phyloP scores from a whole-genome alignment of 2,797 vertebrate species.

The Hirundo rustica region DNA sequence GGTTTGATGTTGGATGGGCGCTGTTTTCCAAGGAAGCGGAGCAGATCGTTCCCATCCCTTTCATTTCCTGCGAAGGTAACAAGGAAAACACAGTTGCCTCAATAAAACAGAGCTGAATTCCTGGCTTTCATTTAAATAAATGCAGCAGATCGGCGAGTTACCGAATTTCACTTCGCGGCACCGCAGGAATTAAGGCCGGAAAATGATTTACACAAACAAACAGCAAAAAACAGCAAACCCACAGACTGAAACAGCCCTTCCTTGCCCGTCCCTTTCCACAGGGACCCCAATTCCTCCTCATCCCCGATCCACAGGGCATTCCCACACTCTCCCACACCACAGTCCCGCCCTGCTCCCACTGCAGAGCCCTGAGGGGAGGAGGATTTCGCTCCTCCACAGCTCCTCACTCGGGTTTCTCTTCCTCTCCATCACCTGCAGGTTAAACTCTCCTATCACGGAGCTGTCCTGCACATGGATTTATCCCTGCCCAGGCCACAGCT shows the following conservation, averaged over 20 bases:
- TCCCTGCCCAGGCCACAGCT: neutral
- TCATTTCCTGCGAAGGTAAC: neutral
- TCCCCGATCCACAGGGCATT: accelerated
- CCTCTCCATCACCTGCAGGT: neutral
- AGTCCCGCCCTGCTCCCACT: neutral
- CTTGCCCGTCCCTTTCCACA: accelerated
- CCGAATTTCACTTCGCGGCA: neutral
- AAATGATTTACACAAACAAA: accelerated
- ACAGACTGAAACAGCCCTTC: neutral
- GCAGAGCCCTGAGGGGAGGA: too few species aligned
- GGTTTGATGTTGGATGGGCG: neutral
- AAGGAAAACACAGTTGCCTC: neutral
- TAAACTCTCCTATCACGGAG: too few species aligned
- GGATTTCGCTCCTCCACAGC: neutral
- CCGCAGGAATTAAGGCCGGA: neutral
- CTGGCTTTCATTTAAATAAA: neutral
- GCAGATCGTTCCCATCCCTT: neutral
- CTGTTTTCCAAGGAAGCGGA: neutral
- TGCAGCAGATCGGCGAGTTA: neutral
- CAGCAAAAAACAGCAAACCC: too few species aligned
- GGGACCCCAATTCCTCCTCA: neutral
- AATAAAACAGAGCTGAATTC: neutral
- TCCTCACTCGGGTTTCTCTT: neutral
- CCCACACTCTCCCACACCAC: neutral
- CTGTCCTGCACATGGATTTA: neutral